Evolutionary conservation across 2,888 invertebrate genomes (phyloP).

Genomic region (Campopleginae sp.): DNA sequence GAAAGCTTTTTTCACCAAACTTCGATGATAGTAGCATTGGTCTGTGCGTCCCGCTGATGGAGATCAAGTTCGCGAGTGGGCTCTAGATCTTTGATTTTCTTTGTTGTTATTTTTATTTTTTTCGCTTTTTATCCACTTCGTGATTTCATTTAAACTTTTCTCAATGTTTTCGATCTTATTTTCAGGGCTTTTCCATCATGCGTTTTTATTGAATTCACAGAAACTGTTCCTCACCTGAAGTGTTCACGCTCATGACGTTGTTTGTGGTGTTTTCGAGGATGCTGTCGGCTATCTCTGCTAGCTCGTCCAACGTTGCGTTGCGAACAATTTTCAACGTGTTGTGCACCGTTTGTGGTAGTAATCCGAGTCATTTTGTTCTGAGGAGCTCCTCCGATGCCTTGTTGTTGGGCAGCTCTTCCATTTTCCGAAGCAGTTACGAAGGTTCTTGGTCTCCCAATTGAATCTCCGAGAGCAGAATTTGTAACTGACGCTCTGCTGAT

Average conservation of each 20-base stretch:
- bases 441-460: background rate
- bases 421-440: background rate
- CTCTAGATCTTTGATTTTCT: background rate
- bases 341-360: background rate
- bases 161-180: background rate
- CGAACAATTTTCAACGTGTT: background rate
- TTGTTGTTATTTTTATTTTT: background rate
- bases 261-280: background rate
- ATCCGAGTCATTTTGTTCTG: background rate
- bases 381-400: background rate
- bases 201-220: background rate
- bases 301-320: background rate
- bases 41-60: background rate
- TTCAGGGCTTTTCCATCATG: background rate
- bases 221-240: background rate
- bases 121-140: background rate
- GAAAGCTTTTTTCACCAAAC: background rate
- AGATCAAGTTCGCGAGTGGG: background rate
- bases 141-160: background rate
- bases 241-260: background rate
- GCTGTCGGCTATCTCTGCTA: background rate
- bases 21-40: conserved; percentile 7
- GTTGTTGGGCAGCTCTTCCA: background rate
- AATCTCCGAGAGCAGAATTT: background rate
- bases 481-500: background rate